Conservation (phyloP, 2,797 vertebrate species). For the Pelochelys cantorii region DNA sequence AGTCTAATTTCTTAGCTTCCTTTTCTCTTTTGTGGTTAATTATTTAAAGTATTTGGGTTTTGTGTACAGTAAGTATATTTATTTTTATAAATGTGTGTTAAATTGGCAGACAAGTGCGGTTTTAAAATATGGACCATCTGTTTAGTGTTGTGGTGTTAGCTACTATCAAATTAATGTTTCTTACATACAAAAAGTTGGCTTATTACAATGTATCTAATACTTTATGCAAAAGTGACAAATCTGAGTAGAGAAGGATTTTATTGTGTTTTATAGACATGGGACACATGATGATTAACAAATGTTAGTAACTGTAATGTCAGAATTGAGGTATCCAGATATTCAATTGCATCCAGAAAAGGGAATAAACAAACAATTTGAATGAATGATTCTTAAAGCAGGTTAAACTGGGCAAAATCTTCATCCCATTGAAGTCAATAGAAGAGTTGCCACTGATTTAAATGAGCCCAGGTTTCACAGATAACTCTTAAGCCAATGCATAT, state of each 20-base stretch:
- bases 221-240: constrained; percentile 31
- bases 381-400: neutral
- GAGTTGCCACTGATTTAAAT: neutral
- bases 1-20: neutral
- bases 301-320: neutral
- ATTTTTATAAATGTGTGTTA: constrained; percentile 71
- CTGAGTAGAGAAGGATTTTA: neutral
- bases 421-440: neutral
- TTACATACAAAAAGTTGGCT: constrained; percentile 56
- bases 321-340: neutral
- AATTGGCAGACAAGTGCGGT: constrained; percentile 70
- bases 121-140: constrained; percentile 74
- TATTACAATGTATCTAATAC: constrained; percentile 43
- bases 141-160: constrained; percentile 55
- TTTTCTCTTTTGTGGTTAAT: constrained; percentile 13
- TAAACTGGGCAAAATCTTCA: neutral
- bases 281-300: neutral
- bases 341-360: neutral
- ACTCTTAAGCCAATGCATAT: neutral
- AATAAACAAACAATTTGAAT: neutral
- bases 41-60: constrained; percentile 61
- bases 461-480: neutral
- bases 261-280: accelerated
- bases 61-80: constrained; percentile 69
- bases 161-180: constrained; percentile 66